phyloP scores from a whole-genome alignment of 2,797 vertebrate species.

The Gambelia wislizenii region DNA sequence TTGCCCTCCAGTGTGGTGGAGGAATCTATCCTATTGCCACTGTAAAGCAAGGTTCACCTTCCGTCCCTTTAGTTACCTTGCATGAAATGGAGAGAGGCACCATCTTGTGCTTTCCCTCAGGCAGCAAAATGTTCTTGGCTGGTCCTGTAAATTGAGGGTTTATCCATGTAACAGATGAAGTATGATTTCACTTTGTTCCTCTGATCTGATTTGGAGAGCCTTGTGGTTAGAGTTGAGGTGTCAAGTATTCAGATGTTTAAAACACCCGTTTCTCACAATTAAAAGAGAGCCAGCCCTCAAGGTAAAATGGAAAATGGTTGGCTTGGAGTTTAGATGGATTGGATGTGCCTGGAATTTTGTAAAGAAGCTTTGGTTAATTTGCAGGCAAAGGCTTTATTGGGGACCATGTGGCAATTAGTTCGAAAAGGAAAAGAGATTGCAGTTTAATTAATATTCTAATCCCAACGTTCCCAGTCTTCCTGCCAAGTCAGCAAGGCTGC shows the following conservation, averaged over 20 bases:
- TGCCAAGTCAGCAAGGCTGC: conserved; percentile 83
- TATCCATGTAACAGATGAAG: not conserved
- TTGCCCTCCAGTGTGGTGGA: no score
- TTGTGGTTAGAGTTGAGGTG: not conserved
- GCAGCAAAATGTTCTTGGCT: not conserved
- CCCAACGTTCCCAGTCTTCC: conserved; percentile 80
- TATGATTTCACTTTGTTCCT: not conserved
- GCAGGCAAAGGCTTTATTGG: conserved; percentile 53
- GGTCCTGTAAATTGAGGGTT: not conserved
- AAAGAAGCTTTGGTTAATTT: conserved; percentile 61
- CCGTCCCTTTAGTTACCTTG: not conserved
- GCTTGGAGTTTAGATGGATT: conserved; percentile 17
- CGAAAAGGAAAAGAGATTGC: conserved; percentile 72
- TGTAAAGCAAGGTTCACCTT: not conserved
- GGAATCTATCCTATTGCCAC: no score
- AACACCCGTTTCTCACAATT: not conserved
- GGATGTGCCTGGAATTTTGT: conserved; percentile 39
- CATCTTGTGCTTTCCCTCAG: not conserved
- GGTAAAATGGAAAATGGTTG: not conserved
- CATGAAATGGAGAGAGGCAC: not conserved
- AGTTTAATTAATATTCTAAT: conserved; percentile 85
- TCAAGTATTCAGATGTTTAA: not conserved
- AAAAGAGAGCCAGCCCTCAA: not conserved
- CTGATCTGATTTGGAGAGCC: not conserved
- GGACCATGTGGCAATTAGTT: conserved; percentile 55